A percentile compares a stretch with the other conserved stretches of the same genome.
These are phyloP conservation scores for Aphaenogaster rudis DNA, from an alignment of 1,140 invertebrate genomes.

Conservation along the genomic window DNA sequence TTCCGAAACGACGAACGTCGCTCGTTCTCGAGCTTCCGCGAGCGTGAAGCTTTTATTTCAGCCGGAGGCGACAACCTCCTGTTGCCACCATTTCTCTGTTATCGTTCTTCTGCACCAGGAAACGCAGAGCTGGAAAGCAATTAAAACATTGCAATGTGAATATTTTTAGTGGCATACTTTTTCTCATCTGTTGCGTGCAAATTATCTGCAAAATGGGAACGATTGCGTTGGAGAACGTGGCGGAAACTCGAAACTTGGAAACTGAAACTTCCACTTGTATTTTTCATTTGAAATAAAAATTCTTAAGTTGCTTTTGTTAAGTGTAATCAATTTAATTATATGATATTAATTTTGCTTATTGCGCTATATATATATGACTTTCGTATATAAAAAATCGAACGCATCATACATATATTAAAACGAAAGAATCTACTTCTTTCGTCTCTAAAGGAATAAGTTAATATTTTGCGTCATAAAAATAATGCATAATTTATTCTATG, in stretches of 20 bases:
- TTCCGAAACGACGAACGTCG: constrained; percentile 28
- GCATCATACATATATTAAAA: neutral
- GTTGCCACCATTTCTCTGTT: constrained; percentile 23
- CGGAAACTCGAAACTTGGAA: neutral
- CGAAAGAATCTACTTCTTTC: neutral
- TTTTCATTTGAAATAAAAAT: neutral
- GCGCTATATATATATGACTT: neutral
- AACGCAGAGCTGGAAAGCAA: constrained; percentile 17
- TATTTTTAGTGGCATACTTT: constrained; percentile 42
- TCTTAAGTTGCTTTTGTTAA: neutral
- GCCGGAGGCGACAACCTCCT: constrained; percentile 27
- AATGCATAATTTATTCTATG: constrained; percentile 12
- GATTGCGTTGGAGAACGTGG: neutral
- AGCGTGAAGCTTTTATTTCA: constrained; percentile 51
- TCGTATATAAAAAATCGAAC: neutral
- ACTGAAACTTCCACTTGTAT: neutral
- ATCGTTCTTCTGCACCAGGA: constrained; percentile 23
- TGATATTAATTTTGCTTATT: constrained; percentile 2
- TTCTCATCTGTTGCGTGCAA: constrained; percentile 41
- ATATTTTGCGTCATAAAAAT: neutral
- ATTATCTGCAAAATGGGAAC: constrained; percentile 27
- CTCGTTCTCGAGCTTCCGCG: constrained; percentile 23
- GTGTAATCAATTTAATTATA: neutral
- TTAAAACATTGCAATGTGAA: constrained; percentile 54
- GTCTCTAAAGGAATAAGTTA: neutral